Percentiles rank a stretch among this genome's conserved stretches.
phyloP scores from a whole-genome alignment of 2,797 vertebrate genomes.

The Huso huso region DNA sequence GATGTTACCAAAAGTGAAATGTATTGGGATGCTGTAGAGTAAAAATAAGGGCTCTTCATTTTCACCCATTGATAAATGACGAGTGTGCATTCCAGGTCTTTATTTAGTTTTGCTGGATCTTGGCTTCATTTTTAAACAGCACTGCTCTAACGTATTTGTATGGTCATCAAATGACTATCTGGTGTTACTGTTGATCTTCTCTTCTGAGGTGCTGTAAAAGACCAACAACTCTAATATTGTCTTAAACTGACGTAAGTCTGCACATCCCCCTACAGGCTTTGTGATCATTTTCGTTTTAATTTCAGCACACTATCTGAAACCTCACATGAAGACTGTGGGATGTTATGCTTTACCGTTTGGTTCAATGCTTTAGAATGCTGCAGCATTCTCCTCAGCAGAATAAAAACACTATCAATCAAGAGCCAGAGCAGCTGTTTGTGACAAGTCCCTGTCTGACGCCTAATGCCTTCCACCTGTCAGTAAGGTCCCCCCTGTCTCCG shows the following conservation, averaged over 20 bases:
- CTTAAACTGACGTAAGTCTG: background rate
- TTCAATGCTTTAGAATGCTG: constrained; percentile 39
- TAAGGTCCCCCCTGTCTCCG: constrained; percentile 71
- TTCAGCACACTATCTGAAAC: background rate
- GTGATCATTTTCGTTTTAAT: constrained; percentile 2
- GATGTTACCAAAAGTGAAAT: no score
- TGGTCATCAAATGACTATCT: no score
- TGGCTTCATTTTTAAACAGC: constrained; percentile 22
- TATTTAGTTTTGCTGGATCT: constrained; percentile 34
- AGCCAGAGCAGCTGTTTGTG: constrained; percentile 88
- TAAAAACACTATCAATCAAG: constrained; percentile 93
- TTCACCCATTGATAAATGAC: constrained; percentile 22
- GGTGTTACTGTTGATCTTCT: constrained; percentile 6
- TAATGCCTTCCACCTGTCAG: constrained; percentile 88
- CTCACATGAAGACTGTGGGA: constrained; percentile 8
- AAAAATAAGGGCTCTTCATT: constrained; percentile 28
- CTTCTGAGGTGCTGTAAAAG: constrained; percentile 25
- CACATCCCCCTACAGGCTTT: background rate
- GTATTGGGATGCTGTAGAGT: constrained; percentile 5
- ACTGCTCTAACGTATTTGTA: no score
- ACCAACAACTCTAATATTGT: constrained; percentile 2
- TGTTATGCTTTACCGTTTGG: constrained; percentile 13
- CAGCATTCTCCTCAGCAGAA: constrained; percentile 62
- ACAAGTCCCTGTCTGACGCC: constrained; percentile 88
- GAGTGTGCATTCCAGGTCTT: constrained; percentile 38